Percentiles rank a stretch among this genome's conserved stretches.
Evolutionary conservation across 2,888 invertebrate species (phyloP).

Genomic region (Leptodirus hochenwartii): DNA sequence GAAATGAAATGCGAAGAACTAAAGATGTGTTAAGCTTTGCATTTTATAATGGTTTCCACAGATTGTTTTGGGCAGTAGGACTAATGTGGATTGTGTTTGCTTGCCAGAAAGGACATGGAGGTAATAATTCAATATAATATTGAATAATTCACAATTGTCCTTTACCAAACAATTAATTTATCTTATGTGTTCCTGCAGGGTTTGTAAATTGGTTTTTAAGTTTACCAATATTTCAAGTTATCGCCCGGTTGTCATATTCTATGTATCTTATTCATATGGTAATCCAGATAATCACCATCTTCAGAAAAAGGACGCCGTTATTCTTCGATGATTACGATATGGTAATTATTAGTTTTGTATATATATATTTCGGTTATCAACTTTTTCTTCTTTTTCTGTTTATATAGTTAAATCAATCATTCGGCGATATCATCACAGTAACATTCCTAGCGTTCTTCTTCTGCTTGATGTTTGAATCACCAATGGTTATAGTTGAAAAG

Average conservation of each 20-base stretch:
- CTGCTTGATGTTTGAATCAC: neutral
- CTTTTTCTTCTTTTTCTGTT: too few species aligned
- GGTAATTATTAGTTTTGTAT: neutral
- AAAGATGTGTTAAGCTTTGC: too few species aligned
- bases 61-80: constrained; percentile 1
- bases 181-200: too few species aligned
- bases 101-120: constrained; percentile 3
- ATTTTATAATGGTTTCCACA: too few species aligned
- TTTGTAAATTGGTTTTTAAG: neutral
- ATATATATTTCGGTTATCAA: neutral
- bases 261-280: neutral
- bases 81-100: neutral
- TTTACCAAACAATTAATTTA: too few species aligned
- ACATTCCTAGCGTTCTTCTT: neutral
- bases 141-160: neutral
- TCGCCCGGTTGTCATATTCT: neutral
- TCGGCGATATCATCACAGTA: neutral
- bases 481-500: neutral
- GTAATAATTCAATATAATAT: neutral
- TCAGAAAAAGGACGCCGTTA: neutral
- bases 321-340: constrained; percentile 2
- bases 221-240: neutral
- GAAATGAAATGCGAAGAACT: too few species aligned
- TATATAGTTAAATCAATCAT: neutral
- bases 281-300: neutral